Percentiles rank a stretch among this genome's conserved stretches.
phyloP scores from a whole-genome alignment of 53 echinoderm and acorn worm species.

The Paracentrotus lividus region DNA sequence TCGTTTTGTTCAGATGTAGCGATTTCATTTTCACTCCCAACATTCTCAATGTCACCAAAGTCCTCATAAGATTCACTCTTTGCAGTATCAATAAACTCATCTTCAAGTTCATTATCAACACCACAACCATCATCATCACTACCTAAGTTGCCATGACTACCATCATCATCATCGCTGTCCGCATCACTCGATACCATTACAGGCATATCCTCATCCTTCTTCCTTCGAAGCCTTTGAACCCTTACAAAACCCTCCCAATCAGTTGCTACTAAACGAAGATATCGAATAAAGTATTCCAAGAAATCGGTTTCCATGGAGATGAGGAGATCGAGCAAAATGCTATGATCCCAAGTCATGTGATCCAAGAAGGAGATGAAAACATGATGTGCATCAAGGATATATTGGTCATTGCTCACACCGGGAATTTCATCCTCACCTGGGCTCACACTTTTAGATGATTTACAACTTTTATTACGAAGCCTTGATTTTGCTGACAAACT shows the following conservation, averaged over 20 bases:
- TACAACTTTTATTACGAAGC: neutral
- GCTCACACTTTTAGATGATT: neutral
- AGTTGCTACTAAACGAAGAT: conserved; percentile 72
- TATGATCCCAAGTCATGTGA: conserved; percentile 83
- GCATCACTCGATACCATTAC: conserved; percentile 1
- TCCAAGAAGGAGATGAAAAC: conserved; percentile 81
- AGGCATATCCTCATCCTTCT: neutral
- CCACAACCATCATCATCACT: neutral
- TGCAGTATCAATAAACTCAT: neutral
- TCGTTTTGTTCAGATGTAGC: neutral
- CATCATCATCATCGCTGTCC: conserved; percentile 4
- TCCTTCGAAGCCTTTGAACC: conserved; percentile 3
- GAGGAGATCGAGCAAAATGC: conserved; percentile 86
- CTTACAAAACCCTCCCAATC: conserved; percentile 77
- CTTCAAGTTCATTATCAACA: neutral
- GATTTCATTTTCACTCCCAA: neutral
- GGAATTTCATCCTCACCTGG: neutral
- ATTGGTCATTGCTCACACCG: neutral
- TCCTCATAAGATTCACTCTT: neutral
- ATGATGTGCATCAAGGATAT: conserved; percentile 76
- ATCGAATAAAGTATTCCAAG: conserved; percentile 83
- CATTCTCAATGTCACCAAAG: conserved; percentile 20
- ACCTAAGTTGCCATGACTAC: neutral
- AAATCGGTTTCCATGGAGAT: conserved; percentile 92
- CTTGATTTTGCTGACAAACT: conserved; percentile 8